These are phyloP conservation scores for Diadegma fenestrale DNA, from an alignment of 2,888 invertebrate genomes.

Conservation along the genomic window DNA sequence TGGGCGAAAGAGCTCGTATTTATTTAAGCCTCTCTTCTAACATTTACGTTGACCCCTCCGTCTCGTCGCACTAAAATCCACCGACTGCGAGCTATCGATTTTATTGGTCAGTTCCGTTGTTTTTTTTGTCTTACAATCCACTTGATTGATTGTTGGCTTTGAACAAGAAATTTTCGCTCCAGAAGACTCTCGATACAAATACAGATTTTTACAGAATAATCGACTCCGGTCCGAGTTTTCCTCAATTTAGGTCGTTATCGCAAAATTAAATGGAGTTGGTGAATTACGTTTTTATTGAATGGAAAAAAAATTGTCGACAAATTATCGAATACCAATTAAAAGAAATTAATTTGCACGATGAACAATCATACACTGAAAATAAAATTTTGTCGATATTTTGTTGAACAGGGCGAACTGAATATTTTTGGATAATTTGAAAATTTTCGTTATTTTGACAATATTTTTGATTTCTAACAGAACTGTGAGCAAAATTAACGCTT, in stretches of 20 bases:
- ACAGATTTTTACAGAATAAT: neutral
- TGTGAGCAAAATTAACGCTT: too few species aligned
- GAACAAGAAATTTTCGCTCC: neutral
- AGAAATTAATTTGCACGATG: neutral
- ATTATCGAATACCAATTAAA: neutral
- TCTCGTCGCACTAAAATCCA: constrained; percentile 26
- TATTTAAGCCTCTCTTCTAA: constrained; percentile 71
- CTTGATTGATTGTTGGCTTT: neutral
- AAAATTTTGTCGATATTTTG: too few species aligned
- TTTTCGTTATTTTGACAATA: too few species aligned
- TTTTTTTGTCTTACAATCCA: constrained; percentile 5
- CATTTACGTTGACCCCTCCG: constrained; percentile 63
- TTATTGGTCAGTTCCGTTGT: constrained; percentile 22
- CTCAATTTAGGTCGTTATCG: too few species aligned
- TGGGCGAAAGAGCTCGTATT: constrained; percentile 74
- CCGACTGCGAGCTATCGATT: constrained; percentile 49
- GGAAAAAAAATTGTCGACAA: neutral
- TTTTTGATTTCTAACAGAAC: too few species aligned
- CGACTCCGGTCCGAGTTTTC: too few species aligned
- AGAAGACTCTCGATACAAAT: neutral
- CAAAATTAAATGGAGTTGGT: too few species aligned
- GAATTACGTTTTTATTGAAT: neutral
- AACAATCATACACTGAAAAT: too few species aligned
- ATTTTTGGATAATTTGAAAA: too few species aligned
- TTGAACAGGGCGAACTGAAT: too few species aligned